Evolutionary conservation across 1,140 invertebrate genomes (phyloP), one percentile per base, ranked within the genome.

Genomic region (Diploscapter pachys): DNA sequence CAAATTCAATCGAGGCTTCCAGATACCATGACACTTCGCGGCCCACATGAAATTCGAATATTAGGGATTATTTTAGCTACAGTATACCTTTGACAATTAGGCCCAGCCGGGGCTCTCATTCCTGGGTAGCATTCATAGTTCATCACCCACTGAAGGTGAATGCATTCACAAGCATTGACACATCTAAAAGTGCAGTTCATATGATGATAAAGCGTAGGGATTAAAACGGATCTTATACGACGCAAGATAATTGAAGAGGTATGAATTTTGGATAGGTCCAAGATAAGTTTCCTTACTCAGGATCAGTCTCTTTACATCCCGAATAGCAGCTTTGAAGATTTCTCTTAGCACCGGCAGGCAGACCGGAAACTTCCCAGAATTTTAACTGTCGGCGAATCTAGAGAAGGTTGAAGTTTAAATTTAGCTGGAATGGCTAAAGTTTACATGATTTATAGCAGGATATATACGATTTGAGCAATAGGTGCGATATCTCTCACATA

Each of bases 101-200:
- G 62, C 3, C 70, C 54, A 4, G 75, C 72, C 11, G 68, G 61
- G 4, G 75, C 71, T 52, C 71, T 57, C 2, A 66, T 68, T 11
- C 79, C 79, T 4, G 79, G 74, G 11, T 77, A 55, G 66, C 79
- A 80, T 56, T 80, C 75, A 48, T 73, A 67, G 63, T 80, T 73
- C 79, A 80, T 80, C 63, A 80, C 77, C 79, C 78, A 80, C 56
- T 75, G 65, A 13, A 80, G 71, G 55, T 79, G 72, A 50, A 80
- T 72, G 52, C 79, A 80, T 67, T 80, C 79, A 71, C 79, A 80
- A 0, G 79, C 79, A 54, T 80, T 74, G 4, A 80, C 79, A 53
- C 79, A 76, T 51, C 68, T 72, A 53, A 48, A 65, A 56, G 8
- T n/a, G 4, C 13, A 11, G 5, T 62, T 31, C 51, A n/a, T 11